Conservation (phyloP, 2,888 invertebrate genomes). For the Platycheirus rosarum region DNA sequence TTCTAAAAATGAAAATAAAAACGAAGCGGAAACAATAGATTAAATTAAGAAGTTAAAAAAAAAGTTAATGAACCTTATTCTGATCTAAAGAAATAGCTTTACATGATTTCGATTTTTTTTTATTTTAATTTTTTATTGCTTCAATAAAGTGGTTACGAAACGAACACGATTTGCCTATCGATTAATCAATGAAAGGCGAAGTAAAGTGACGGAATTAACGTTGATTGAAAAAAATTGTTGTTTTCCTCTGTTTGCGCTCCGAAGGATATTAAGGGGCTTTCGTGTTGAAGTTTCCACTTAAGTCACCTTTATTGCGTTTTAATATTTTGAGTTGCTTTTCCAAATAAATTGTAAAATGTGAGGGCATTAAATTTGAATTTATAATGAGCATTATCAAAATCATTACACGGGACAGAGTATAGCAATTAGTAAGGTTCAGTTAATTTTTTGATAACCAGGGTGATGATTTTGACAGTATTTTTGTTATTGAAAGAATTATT, state of each 20-base stretch:
- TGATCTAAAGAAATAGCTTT: too few relatives aligned
- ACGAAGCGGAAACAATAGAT: background rate
- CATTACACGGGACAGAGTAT: background rate
- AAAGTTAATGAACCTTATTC: too few relatives aligned
- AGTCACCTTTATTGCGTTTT: background rate
- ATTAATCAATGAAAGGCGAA: slow-evolving; percentile 33
- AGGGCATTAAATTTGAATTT: background rate
- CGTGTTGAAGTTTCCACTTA: slow-evolving; percentile 6
- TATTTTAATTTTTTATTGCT: background rate
- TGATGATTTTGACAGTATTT: too few relatives aligned
- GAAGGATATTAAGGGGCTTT: slow-evolving; percentile 3
- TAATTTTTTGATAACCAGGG: too few relatives aligned
- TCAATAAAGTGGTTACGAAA: background rate
- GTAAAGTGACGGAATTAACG: slow-evolving; percentile 56
- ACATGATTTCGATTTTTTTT: slow-evolving; percentile 1
- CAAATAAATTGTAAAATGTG: background rate
- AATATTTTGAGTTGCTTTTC: background rate
- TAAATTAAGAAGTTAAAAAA: slow-evolving; percentile 9
- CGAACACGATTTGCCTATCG: slow-evolving; percentile 17
- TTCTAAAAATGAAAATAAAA: background rate
- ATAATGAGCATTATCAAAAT: background rate
- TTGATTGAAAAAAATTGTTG: slow-evolving; percentile 45
- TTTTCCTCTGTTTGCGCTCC: slow-evolving; percentile 21
- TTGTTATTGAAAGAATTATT: too few relatives aligned
- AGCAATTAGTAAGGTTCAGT: background rate